These are phyloP conservation scores for Apocrypta bakeri DNA, from an alignment of 1,140 invertebrate species.

Conservation along the genomic window DNA sequence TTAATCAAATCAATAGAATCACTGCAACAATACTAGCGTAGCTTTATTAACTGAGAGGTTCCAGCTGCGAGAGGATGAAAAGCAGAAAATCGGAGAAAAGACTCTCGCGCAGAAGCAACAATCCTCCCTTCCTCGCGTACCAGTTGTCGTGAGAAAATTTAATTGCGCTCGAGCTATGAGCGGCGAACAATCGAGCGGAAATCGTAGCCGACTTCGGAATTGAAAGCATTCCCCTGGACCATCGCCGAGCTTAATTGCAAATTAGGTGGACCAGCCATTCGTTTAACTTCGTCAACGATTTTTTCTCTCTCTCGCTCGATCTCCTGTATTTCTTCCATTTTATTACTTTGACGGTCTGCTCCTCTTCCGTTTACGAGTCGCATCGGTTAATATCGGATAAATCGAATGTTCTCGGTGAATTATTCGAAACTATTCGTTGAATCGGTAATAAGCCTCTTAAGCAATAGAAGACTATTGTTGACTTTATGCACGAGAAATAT, in stretches of 20 bases:
- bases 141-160: conserved; percentile 15
- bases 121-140: background rate
- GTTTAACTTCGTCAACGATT: conserved; percentile 21
- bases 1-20: too few species aligned
- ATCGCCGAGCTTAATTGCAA: conserved; percentile 33
- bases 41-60: background rate
- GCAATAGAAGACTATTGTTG: too few species aligned
- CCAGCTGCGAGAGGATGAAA: background rate
- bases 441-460: too few species aligned
- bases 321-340: too few species aligned
- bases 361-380: too few species aligned
- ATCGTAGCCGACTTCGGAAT: background rate
- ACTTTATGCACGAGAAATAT: too few species aligned
- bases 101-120: background rate
- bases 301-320: background rate
- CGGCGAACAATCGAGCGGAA: conserved; percentile 36
- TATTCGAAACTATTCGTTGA: too few species aligned
- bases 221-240: conserved; percentile 4
- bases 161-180: conserved; percentile 28
- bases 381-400: too few species aligned
- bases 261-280: conserved; percentile 8
- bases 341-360: too few species aligned
- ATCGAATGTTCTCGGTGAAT: too few species aligned
- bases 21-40: too few species aligned
- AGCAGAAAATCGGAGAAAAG: background rate